Conservation (phyloP, 2,113 vertebrate species). For the Puntigrus tetrazona region DNA sequence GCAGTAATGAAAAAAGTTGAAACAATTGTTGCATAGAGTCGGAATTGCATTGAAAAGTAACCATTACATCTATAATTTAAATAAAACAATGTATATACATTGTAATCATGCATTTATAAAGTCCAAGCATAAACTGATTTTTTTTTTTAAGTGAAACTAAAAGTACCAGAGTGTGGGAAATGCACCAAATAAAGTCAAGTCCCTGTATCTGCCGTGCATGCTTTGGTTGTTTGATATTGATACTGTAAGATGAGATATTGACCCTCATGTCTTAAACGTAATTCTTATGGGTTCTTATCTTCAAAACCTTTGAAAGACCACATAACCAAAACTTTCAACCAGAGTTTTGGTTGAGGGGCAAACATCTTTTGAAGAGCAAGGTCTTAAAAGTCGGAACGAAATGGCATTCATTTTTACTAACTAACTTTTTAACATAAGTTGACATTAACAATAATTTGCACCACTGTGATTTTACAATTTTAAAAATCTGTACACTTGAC, state of each 20-base stretch:
- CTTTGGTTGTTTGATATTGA: no score
- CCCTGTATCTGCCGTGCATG: neutral
- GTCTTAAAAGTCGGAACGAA: neutral
- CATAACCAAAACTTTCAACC: neutral
- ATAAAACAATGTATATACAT: neutral
- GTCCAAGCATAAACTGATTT: neutral
- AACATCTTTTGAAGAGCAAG: neutral
- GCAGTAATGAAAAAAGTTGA: neutral
- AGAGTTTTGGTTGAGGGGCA: neutral
- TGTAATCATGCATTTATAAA: neutral
- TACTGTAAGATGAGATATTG: no score
- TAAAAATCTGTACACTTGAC: neutral
- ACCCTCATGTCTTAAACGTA: no score
- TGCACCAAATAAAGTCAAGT: neutral
- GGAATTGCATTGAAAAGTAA: neutral
- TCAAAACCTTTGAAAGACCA: no score
- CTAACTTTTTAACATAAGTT: neutral
- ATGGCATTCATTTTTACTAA: neutral
- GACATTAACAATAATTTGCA: neutral
- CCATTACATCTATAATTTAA: neutral
- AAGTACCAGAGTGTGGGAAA: neutral
- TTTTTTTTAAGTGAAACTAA: neutral
- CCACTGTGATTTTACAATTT: neutral
- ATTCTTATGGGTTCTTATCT: no score
- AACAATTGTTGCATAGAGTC: neutral